Evolutionary conservation across 2,888 invertebrate genomes (phyloP), one percentile per base, ranked within the genome.

Genomic region (Aphodius sticticus): DNA sequence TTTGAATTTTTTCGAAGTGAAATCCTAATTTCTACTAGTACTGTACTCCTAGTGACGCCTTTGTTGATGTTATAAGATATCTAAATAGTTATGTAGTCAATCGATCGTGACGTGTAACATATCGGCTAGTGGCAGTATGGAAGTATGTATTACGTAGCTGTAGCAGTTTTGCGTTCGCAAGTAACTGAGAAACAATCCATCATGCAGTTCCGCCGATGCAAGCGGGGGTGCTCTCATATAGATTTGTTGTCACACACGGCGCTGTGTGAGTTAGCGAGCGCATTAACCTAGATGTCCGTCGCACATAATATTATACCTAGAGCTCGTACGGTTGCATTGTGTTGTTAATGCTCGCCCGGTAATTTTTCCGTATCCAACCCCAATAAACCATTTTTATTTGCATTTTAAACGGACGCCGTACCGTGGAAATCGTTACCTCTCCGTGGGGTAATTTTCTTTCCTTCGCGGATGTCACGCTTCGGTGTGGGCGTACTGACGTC

Each of bases 201-300:
- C 74, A 74, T 74, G 37, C 37, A 14, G 74, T 74, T 37, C 35
- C 74, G 26, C 74, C 26, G 35, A 74, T 74, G 74, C 36, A 74
- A 35, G 36, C 36, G 26, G 37, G 74, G n/a, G 74, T 7, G 36
- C 36, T 35, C 35, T 74, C 53, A 7, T 74, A 74, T 74, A 74
- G 74, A 74, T 74, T 74, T 74, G 74, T 74, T 74, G 74, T 74
- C 74, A 74, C 74, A 74, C 74, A 74, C 26, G 74, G 37, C 36
- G 26, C 26, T n/a, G 37, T 37, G 36, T 74, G 74, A 74, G 74
- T 74, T 74, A 74, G 26, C 14, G 37, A 74, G 26, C 35, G 37
- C 74, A 74, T 74, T 74, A 74, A 74, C 74, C 74, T 74, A 74
- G 36, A 74, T 74, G 74, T 74, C 37, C 74, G 37, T 12, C 36